Evolutionary conservation across 2,888 invertebrate species (phyloP).

Genomic region (Leucophenga maculata): DNA sequence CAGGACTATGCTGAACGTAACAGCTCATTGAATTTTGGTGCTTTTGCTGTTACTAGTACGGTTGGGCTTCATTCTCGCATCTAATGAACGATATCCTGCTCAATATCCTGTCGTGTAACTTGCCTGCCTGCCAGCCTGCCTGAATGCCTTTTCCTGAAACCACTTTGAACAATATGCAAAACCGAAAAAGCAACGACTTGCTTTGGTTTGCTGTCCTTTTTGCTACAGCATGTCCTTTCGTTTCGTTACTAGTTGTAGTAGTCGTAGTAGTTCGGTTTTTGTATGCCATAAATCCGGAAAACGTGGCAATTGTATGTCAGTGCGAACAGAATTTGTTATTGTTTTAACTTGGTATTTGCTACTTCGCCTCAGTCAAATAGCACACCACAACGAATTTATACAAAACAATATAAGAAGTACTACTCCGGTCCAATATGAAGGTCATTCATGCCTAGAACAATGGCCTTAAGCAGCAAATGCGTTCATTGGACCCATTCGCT

Average conservation of each 20-base stretch:
- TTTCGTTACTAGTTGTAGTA: neutral
- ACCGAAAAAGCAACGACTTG: slow-evolving; percentile 31
- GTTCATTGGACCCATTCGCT: slow-evolving; percentile 22
- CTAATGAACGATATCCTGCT: slow-evolving; percentile 51
- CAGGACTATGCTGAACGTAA: slow-evolving; percentile 20
- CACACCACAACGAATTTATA: neutral
- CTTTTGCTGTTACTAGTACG: slow-evolving; percentile 31
- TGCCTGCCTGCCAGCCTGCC: neutral
- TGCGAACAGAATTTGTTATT: slow-evolving; percentile 15
- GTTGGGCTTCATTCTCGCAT: neutral
- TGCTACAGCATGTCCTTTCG: neutral
- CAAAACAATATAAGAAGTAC: slow-evolving; percentile 39
- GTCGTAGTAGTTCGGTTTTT: slow-evolving; percentile 4
- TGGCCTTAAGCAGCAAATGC: neutral
- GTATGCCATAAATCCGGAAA: slow-evolving; percentile 42
- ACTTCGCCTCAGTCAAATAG: too few relatives aligned
- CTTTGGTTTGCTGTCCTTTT: neutral
- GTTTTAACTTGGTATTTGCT: neutral
- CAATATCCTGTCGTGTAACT: slow-evolving; percentile 39
- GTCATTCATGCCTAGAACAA: slow-evolving; percentile 40
- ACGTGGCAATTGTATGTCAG: slow-evolving; percentile 39
- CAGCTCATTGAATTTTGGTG: slow-evolving; percentile 36
- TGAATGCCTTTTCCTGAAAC: slow-evolving; percentile 4
- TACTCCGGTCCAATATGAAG: slow-evolving; percentile 37
- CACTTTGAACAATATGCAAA: slow-evolving; percentile 39